Evolutionary conservation across 2,113 vertebrate species (phyloP).

Genomic region (Cinclus cinclus): DNA sequence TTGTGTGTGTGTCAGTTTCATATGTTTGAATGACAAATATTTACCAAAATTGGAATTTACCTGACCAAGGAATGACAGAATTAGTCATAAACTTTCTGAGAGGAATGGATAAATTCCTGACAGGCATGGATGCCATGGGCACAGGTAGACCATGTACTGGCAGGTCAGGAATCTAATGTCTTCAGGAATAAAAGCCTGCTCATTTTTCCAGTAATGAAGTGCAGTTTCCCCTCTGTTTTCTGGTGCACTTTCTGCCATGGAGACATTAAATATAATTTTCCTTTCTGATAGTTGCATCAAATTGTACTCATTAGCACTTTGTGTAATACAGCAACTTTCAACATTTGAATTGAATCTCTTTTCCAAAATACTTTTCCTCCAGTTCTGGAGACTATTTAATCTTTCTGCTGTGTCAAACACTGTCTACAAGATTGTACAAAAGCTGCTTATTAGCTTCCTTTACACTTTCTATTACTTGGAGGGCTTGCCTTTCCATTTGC

Average conservation of each 20-base stretch:
- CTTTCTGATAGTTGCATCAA: background rate
- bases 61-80: background rate
- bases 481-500: background rate
- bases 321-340: background rate
- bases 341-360: background rate
- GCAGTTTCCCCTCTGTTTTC: background rate
- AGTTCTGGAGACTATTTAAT: background rate
- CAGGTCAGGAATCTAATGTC: background rate
- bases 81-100: background rate
- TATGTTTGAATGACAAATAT: background rate
- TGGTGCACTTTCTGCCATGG: background rate
- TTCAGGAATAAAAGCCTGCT: background rate
- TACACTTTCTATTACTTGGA: background rate
- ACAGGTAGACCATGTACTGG: background rate
- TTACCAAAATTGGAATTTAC: background rate
- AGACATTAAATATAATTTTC: background rate
- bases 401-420: background rate
- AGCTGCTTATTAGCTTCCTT: background rate
- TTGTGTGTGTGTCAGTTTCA: background rate
- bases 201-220: constrained; percentile 11
- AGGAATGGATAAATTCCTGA: background rate
- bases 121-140: accelerated
- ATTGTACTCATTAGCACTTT: background rate
- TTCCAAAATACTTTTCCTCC: background rate
- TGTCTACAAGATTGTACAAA: background rate